A percentile compares a stretch with the other conserved stretches of the same genome.
phyloP scores from a whole-genome alignment of 2,797 vertebrate species.

The Botia kubotai region DNA sequence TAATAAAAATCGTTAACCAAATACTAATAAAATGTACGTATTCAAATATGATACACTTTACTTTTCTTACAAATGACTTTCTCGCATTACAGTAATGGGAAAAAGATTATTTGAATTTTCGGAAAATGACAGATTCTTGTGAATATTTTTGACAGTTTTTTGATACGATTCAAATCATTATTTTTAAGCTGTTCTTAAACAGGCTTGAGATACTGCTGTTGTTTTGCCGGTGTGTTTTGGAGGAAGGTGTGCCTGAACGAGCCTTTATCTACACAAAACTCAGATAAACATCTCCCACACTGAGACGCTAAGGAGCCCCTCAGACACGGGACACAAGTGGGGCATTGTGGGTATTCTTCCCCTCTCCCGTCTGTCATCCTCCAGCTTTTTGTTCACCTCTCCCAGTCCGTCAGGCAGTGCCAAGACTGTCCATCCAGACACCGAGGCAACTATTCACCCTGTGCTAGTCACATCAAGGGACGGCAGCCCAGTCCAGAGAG shows the following conservation, averaged over 20 bases:
- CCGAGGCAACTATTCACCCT: slow-evolving; percentile 49
- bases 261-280: slow-evolving; percentile 42
- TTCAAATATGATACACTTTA: too few relatives aligned
- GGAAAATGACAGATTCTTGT: too few relatives aligned
- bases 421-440: slow-evolving; percentile 54
- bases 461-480: slow-evolving; percentile 44
- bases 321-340: slow-evolving; percentile 62
- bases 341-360: slow-evolving; percentile 61
- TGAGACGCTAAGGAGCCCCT: slow-evolving; percentile 45
- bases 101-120: too few relatives aligned
- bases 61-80: too few relatives aligned
- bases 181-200: slow-evolving; percentile 27
- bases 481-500: slow-evolving; percentile 14
- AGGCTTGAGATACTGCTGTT: slow-evolving; percentile 11
- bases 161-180: background rate
- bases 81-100: too few relatives aligned
- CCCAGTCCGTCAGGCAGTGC: slow-evolving; percentile 51
- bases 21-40: too few relatives aligned
- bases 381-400: slow-evolving; percentile 59
- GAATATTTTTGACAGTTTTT: background rate
- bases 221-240: slow-evolving; percentile 30
- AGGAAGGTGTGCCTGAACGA: slow-evolving; percentile 38
- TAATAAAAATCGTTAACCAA: background rate
- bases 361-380: slow-evolving; percentile 46
- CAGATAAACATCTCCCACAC: slow-evolving; percentile 44